A percentile compares a stretch with the other conserved stretches of the same genome.
Evolutionary conservation across 2,113 vertebrate genomes (phyloP).

Genomic region (Malurus alboscapulatus): DNA sequence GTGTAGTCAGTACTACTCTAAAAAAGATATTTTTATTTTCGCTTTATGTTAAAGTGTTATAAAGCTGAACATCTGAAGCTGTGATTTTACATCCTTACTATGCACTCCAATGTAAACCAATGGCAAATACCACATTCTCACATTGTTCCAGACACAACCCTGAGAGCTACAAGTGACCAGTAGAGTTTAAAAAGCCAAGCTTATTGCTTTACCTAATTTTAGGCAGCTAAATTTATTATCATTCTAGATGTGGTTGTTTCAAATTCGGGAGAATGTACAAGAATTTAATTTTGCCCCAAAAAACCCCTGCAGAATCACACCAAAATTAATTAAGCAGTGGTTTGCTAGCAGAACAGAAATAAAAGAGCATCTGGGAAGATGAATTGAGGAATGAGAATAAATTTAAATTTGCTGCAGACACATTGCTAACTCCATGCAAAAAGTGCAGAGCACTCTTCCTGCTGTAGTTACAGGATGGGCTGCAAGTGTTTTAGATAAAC

Average conservation of each 20-base stretch:
- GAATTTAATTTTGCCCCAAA: not conserved
- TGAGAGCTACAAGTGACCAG: not conserved
- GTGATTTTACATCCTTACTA: not conserved
- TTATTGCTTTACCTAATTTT: not conserved
- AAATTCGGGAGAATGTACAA: not conserved
- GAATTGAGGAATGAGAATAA: not conserved
- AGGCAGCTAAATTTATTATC: not conserved
- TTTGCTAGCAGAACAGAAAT: not conserved
- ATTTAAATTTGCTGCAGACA: not conserved
- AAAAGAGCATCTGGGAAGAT: not conserved
- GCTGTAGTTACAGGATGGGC: not conserved
- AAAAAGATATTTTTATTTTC: not conserved
- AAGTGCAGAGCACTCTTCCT: not conserved
- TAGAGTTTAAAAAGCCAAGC: not conserved
- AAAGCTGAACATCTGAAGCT: not conserved
- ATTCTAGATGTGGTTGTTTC: not conserved
- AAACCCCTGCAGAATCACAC: not conserved
- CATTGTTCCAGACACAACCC: not conserved
- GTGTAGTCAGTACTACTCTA: not conserved
- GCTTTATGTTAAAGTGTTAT: not conserved
- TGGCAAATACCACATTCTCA: not conserved
- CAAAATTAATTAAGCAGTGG: not conserved
- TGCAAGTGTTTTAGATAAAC: constrained; percentile 38
- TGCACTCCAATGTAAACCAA: not conserved
- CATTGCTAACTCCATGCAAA: not conserved